A percentile compares a stretch with the other conserved stretches of the same genome.
phyloP scores from a whole-genome alignment of 1,140 invertebrate species.

The Gonatopus flavifemur region DNA sequence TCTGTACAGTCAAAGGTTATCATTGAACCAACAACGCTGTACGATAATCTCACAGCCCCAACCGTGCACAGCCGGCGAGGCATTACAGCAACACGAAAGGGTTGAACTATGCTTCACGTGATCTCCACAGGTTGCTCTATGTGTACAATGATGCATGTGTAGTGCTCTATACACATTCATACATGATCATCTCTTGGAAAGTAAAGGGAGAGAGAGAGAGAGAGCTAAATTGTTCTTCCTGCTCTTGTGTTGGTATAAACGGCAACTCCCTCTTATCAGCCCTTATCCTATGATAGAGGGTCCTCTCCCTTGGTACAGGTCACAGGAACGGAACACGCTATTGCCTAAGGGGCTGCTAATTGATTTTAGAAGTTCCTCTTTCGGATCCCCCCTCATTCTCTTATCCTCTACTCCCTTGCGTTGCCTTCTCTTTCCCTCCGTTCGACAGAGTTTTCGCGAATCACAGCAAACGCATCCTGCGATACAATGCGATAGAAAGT shows the following conservation, averaged over 20 bases:
- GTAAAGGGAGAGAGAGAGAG: too few species aligned
- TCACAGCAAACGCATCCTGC: conserved; percentile 9
- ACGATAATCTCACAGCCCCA: too few species aligned
- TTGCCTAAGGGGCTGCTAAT: conserved; percentile 40
- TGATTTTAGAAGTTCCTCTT: conserved; percentile 40
- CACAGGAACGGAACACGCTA: conserved; percentile 31
- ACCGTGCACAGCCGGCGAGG: too few species aligned
- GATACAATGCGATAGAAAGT: conserved; percentile 16
- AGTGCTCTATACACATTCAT: too few species aligned
- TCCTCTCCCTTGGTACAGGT: conserved; percentile 19
- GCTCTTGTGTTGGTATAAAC: conserved; percentile 37
- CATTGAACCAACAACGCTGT: too few species aligned
- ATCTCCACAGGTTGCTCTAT: not conserved
- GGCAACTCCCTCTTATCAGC: conserved; percentile 31
- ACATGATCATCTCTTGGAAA: too few species aligned
- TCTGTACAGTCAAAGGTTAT: too few species aligned
- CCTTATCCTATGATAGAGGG: conserved; percentile 32
- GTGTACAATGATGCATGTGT: too few species aligned
- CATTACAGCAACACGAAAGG: conserved; percentile 12
- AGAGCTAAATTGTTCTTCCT: conserved; percentile 27
- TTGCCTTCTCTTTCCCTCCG: not conserved
- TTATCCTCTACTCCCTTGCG: too few species aligned
- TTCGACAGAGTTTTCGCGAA: conserved; percentile 12
- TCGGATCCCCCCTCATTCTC: conserved; percentile 15
- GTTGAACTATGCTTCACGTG: conserved; percentile 15